These are phyloP conservation scores for Trichosurus vulpecula DNA, from an alignment of 2,797 vertebrate species.

Conservation along the genomic window DNA sequence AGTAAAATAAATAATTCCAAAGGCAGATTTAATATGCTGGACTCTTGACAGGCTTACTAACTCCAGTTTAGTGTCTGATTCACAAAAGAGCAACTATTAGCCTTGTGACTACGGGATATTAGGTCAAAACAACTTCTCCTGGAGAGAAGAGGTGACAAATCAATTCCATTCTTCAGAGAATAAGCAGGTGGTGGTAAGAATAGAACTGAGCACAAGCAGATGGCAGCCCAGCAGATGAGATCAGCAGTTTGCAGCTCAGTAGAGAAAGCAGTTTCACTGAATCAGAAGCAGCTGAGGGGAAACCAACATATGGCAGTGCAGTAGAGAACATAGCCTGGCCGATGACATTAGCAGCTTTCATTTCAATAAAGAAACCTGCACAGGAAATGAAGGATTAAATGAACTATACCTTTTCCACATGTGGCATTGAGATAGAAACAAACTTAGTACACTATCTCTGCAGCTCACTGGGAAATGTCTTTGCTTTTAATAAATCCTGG, in stretches of 20 bases:
- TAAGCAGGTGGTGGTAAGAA: neutral
- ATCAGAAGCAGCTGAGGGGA: neutral
- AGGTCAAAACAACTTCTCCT: neutral
- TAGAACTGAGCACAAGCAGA: neutral
- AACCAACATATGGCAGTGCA: neutral
- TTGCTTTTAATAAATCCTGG: neutral
- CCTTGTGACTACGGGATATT: neutral
- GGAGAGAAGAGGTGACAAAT: neutral
- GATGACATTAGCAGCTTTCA: neutral
- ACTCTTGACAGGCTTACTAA: neutral
- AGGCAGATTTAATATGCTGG: neutral
- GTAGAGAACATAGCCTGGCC: neutral
- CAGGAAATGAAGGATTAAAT: neutral
- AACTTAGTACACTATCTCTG: neutral
- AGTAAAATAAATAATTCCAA: neutral
- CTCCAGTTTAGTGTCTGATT: neutral
- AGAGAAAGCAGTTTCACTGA: neutral
- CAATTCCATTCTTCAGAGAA: neutral
- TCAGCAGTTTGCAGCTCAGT: neutral
- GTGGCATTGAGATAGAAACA: neutral
- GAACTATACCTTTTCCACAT: neutral
- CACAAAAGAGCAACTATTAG: neutral
- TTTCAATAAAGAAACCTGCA: neutral
- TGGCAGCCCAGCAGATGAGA: neutral
- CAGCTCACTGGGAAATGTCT: neutral